These are phyloP conservation scores for Coenobita brevimanus DNA, from an alignment of 1,140 invertebrate genomes.

Conservation along the genomic window DNA sequence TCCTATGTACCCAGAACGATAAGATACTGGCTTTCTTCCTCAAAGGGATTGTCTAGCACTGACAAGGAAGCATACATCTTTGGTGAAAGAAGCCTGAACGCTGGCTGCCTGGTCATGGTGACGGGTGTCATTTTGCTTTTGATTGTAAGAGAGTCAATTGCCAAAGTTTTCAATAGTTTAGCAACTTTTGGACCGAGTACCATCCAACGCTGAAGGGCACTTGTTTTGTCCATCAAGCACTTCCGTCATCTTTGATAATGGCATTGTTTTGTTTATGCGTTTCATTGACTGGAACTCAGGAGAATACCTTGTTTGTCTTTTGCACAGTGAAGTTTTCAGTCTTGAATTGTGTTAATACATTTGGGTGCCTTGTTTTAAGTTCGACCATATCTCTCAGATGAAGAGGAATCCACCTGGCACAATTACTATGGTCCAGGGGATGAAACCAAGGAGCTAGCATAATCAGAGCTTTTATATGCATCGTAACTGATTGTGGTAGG, in stretches of 20 bases:
- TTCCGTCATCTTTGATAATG: neutral
- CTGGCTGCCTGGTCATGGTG: too few species aligned
- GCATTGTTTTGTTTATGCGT: conserved; percentile 10
- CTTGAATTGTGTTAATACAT: neutral
- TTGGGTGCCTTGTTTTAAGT: conserved; percentile 10
- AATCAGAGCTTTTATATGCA: too few species aligned
- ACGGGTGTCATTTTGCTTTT: too few species aligned
- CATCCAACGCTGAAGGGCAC: neutral
- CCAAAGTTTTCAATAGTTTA: neutral
- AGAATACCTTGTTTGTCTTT: neutral
- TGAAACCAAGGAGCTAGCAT: too few species aligned
- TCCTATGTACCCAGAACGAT: too few species aligned
- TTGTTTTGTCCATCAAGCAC: neutral
- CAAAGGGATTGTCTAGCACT: too few species aligned
- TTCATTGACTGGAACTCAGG: neutral
- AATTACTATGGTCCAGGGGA: neutral
- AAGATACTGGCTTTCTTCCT: too few species aligned
- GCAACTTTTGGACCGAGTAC: neutral
- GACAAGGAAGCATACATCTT: too few species aligned
- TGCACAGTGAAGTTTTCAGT: conserved; percentile 2
- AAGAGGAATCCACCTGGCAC: conserved; percentile 24
- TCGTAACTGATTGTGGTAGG: too few species aligned
- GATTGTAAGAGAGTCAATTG: neutral
- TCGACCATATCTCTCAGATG: conserved; percentile 18
- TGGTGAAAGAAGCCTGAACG: too few species aligned